phyloP scores from a whole-genome alignment of 2,888 invertebrate species.

The Vesta saturnalis region DNA sequence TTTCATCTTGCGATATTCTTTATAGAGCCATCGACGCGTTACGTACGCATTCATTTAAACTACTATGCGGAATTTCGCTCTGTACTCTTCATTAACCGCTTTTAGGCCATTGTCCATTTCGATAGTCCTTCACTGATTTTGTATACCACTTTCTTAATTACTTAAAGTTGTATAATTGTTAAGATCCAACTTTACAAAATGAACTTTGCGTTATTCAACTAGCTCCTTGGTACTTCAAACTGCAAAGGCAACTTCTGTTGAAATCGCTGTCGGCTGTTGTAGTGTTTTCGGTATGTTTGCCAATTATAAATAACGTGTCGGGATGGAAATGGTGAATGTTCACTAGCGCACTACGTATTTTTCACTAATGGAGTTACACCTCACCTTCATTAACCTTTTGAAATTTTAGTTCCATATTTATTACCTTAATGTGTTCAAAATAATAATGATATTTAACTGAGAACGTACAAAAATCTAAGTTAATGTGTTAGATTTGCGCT shows the following conservation, averaged over 20 bases:
- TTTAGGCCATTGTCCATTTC: too few species aligned
- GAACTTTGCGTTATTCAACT: slow-evolving; percentile 7
- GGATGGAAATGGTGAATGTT: not conserved
- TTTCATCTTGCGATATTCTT: slow-evolving; percentile 46
- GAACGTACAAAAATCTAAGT: too few species aligned
- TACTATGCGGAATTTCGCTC: too few species aligned
- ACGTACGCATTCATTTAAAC: slow-evolving; percentile 7
- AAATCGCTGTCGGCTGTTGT: not conserved
- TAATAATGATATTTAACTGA: too few species aligned
- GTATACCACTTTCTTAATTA: not conserved
- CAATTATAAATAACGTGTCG: slow-evolving; percentile 2
- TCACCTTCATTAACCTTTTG: too few species aligned
- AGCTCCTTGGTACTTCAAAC: not conserved
- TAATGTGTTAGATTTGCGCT: too few species aligned
- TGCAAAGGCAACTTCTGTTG: not conserved
- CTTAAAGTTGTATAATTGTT: not conserved
- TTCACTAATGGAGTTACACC: too few species aligned
- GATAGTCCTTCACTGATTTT: too few species aligned
- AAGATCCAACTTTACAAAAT: not conserved
- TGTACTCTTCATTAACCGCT: too few species aligned
- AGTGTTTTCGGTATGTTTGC: not conserved
- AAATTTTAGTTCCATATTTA: too few species aligned
- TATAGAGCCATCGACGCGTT: slow-evolving; percentile 39
- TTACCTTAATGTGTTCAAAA: too few species aligned
- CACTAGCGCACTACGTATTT: too few species aligned